Base-by-base conservation (phyloP, 2,888 invertebrate genomes). In the Glaucopsyche alexis region DNA sequence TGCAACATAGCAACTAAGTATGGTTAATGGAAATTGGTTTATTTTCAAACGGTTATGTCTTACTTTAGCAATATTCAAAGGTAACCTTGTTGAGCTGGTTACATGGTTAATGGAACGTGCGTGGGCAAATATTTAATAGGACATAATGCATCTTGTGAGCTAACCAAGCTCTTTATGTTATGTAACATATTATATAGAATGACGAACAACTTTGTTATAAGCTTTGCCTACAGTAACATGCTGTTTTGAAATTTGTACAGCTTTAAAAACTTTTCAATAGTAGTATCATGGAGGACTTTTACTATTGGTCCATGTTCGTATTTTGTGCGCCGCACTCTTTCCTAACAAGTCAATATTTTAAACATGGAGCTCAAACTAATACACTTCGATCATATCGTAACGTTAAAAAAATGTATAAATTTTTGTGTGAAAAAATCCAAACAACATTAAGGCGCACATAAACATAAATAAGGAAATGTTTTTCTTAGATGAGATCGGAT, bases 391-490 rank as follows among this genome's bases (percentile, higher is more conserved):
- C 3, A 29, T 29, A 29, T 29, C 29, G 29, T 29, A 29, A 29
- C 0, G 29, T 29, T 29, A 3, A 29, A 29, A 29, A 29, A 29
- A 2, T 29, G 29, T 1, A 29, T 29, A 29, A 2, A 29, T 29
- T 29, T 29, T 29, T 29, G n/a, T 29, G 4, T 29, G 29, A 29
- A 47, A 47, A 5, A 13, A 60, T 60, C 13, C 29, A 29, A 60
- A 29, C 13, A 60, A 29, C 60, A 60, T 60, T 60, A 38, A 7
- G 29, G 60, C 29, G 19, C 55, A 19, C 29, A 38, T 29, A 60
- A 60, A 65, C 55, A 60, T 60, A 60, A 60, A 66, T 66, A 66
- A 66, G 42, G 40, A n/a, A 42, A 66, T 66, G 66, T 66, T 66
- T 47, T 69, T 29, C 42, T 13, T 6, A 19, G 47, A 45, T 67